A percentile compares a stretch with the other conserved stretches of the same genome.
Evolutionary conservation across 2,888 invertebrate species (phyloP).

Genomic region (Cephonodes hylas): DNA sequence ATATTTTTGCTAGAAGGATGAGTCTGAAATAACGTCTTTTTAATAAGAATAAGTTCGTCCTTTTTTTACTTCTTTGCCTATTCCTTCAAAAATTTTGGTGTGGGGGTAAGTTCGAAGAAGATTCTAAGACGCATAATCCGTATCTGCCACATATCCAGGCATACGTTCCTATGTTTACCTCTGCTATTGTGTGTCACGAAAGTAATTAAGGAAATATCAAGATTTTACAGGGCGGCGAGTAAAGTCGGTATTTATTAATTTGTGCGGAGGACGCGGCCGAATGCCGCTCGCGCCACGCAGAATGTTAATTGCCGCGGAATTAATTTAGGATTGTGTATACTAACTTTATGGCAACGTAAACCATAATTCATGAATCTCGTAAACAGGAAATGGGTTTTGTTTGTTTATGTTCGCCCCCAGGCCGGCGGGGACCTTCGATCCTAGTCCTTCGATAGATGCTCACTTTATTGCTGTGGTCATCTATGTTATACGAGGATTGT

Average conservation of each 20-base stretch:
- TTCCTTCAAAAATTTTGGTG: no score
- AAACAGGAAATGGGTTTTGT: conserved; percentile 8
- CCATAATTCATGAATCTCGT: conserved; percentile 10
- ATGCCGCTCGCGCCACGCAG: background rate
- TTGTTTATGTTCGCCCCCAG: background rate
- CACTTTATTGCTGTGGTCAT: background rate
- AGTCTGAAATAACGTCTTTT: no score
- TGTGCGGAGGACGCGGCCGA: background rate
- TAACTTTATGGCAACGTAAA: conserved; percentile 8
- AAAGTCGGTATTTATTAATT: conserved; percentile 8
- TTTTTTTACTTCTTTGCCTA: no score
- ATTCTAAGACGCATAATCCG: no score
- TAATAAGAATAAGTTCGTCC: no score
- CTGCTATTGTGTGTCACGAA: background rate
- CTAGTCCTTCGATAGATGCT: background rate
- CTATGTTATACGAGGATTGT: background rate
- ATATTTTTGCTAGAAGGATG: no score
- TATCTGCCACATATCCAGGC: background rate
- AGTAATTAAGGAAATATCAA: background rate
- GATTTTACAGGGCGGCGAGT: background rate
- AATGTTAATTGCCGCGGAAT: conserved; percentile 8
- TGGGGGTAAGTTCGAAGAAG: no score
- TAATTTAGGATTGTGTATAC: conserved; percentile 8
- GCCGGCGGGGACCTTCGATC: background rate
- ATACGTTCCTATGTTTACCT: background rate